These are phyloP conservation scores for Pemphigus obesinymphae DNA, from an alignment of 1,140 invertebrate species.

Conservation along the genomic window DNA sequence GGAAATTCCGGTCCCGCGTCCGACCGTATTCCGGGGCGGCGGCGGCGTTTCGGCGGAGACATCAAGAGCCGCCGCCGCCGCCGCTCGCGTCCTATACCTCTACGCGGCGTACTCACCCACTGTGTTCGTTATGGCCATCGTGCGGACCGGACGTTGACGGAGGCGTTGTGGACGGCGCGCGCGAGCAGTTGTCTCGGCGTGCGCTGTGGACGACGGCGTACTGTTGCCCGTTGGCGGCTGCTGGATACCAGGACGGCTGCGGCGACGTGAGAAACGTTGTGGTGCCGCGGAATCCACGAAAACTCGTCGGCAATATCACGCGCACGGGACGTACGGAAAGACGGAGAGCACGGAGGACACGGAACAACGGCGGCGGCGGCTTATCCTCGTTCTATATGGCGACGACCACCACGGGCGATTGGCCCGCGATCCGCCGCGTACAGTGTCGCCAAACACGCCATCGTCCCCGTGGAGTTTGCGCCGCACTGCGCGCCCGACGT, in stretches of 20 bases:
- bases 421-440: no score
- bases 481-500: no score
- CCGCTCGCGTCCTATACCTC: no score
- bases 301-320: neutral
- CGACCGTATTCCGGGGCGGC: no score
- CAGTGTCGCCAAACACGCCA: no score
- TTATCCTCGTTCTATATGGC: no score
- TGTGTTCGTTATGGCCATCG: neutral
- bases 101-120: constrained; percentile 11
- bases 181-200: neutral
- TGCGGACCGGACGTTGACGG: neutral
- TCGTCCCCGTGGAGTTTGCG: no score
- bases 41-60: neutral
- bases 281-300: no score
- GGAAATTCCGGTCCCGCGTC: no score
- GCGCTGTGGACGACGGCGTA: neutral
- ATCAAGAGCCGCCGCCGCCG: neutral
- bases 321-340: neutral
- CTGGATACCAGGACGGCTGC: neutral
- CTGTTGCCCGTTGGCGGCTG: neutral
- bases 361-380: neutral
- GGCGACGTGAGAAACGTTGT: neutral
- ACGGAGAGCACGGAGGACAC: neutral
- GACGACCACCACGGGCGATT: no score
- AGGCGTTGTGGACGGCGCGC: no score